phyloP scores from a whole-genome alignment of 1,140 invertebrate genomes.

The Mylabris phalerata region DNA sequence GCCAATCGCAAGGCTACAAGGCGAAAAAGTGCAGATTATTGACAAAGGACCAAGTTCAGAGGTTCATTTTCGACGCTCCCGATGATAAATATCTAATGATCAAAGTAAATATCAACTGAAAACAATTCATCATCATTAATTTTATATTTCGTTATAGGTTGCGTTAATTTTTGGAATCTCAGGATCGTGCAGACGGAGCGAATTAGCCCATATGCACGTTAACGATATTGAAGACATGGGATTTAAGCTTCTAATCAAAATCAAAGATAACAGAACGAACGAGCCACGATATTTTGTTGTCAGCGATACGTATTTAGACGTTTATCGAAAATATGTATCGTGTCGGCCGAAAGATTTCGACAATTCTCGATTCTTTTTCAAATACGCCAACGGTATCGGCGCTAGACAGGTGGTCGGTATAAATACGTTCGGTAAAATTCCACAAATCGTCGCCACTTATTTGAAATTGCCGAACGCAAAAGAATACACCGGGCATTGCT shows the following conservation, averaged over 20 bases:
- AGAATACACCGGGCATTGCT: neutral
- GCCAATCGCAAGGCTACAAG: conserved; percentile 17
- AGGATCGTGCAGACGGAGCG: conserved; percentile 13
- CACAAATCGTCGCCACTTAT: neutral
- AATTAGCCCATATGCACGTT: neutral
- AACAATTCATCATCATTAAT: conserved; percentile 1
- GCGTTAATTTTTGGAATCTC: conserved; percentile 20
- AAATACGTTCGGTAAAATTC: neutral
- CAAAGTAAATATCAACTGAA: conserved; percentile 16
- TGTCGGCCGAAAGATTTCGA: neutral
- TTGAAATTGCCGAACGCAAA: neutral
- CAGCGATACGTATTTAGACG: neutral
- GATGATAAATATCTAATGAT: conserved; percentile 23
- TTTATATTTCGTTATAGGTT: conserved; percentile 8
- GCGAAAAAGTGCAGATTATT: conserved; percentile 24
- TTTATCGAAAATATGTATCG: neutral
- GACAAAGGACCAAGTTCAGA: conserved; percentile 17
- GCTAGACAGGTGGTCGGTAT: neutral
- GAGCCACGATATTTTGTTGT: neutral
- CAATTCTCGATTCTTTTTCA: conserved; percentile 1
- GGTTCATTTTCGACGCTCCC: conserved; percentile 20
- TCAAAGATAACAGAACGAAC: neutral
- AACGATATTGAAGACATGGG: conserved; percentile 3
- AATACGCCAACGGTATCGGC: neutral
- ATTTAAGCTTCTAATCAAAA: neutral